Conservation (phyloP, 2,113 vertebrate species). For the Sciurus niger region DNA sequence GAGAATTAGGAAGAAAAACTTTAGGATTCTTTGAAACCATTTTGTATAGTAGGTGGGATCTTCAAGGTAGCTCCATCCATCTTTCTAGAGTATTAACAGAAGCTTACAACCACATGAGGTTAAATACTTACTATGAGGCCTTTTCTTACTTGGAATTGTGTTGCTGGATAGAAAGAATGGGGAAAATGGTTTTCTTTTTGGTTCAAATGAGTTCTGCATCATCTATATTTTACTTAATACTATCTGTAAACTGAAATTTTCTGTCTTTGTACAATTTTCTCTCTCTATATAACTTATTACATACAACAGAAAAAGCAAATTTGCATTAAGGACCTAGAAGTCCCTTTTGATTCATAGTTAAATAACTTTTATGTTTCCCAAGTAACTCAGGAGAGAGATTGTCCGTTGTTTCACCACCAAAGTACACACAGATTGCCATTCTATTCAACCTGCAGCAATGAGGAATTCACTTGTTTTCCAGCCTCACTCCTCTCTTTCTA, state of each 20-base stretch:
- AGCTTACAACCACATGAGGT: neutral
- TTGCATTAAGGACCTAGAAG: neutral
- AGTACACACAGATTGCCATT: neutral
- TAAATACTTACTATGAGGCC: neutral
- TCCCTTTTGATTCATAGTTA: neutral
- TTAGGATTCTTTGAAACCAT: neutral
- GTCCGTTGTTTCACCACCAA: neutral
- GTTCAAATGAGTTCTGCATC: neutral
- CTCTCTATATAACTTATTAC: neutral
- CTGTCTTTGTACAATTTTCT: neutral
- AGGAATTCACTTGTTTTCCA: neutral
- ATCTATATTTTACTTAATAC: neutral
- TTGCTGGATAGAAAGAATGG: neutral
- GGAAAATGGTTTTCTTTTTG: constrained; percentile 19
- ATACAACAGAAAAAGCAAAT: neutral
- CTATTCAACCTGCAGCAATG: neutral
- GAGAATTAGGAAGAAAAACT: neutral
- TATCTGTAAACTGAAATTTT: neutral
- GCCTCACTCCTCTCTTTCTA: neutral
- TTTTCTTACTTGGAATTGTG: neutral
- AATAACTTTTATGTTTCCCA: neutral
- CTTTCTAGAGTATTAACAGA: neutral
- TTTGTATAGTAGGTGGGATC: neutral
- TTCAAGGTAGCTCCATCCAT: neutral
- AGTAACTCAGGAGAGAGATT: neutral